Percentiles rank a stretch among this genome's conserved stretches.
These are phyloP conservation scores for Strigamia maritima DNA, from an alignment of 2,888 invertebrate genomes.

Conservation along the genomic window DNA sequence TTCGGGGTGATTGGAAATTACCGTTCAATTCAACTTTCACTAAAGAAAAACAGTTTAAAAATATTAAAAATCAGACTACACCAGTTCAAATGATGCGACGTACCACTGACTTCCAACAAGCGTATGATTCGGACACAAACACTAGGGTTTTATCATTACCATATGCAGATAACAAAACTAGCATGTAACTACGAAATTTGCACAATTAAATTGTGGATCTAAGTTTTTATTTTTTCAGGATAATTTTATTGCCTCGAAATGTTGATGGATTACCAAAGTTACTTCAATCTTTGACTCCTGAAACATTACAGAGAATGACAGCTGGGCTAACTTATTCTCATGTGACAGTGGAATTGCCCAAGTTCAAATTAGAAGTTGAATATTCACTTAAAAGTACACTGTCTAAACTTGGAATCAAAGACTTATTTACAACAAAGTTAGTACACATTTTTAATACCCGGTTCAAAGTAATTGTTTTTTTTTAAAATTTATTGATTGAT, in stretches of 20 bases:
- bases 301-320: background rate
- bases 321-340: background rate
- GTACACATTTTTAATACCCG: background rate
- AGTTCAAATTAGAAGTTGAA: conserved; percentile 15
- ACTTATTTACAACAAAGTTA: conserved; percentile 2
- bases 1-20: conserved; percentile 1
- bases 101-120: background rate
- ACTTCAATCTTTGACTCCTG: background rate
- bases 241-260: conserved; percentile 3
- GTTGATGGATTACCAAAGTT: background rate
- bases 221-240: background rate
- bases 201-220: background rate
- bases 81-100: background rate
- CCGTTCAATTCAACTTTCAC: background rate
- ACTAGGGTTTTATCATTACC: conserved; percentile 19
- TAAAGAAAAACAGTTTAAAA: background rate
- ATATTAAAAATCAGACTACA: background rate
- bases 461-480: no score
- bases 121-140: background rate
- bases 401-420: background rate
- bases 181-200: background rate
- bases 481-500: background rate
- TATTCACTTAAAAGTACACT: background rate
- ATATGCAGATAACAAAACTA: background rate
- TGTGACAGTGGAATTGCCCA: background rate